Conservation (phyloP, 2,113 vertebrate genomes). For the Myxocyprinus asiaticus region DNA sequence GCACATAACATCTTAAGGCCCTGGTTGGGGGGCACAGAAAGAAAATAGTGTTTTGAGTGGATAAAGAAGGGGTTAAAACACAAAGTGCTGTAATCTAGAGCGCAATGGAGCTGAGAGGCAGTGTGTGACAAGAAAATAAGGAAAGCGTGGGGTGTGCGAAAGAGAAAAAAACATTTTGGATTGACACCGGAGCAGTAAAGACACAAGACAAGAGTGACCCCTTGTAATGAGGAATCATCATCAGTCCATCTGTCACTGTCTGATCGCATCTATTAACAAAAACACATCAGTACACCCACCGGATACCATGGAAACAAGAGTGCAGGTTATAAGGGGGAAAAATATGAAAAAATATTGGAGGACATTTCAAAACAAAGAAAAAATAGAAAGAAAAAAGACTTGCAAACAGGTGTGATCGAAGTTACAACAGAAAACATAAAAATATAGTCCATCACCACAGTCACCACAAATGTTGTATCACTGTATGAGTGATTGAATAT, state of each 20-base stretch:
- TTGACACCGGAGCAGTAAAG: background rate
- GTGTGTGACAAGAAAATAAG: background rate
- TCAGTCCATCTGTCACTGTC: conserved; percentile 13
- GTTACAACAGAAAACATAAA: too few relatives aligned
- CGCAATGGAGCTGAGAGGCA: background rate
- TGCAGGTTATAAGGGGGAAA: background rate
- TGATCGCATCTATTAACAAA: conserved; percentile 3
- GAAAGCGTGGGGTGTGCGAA: background rate
- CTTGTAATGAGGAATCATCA: conserved; percentile 25
- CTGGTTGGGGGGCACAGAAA: conserved; percentile 24
- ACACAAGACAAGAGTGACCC: conserved; percentile 1
- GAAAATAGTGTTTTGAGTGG: conserved; percentile 1
- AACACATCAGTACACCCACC: background rate
- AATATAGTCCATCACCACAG: too few relatives aligned
- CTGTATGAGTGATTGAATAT: too few relatives aligned
- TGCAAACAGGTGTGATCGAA: background rate
- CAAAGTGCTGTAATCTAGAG: background rate
- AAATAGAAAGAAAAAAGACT: background rate
- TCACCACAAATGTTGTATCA: too few relatives aligned
- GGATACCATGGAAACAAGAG: conserved; percentile 28
- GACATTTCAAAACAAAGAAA: background rate
- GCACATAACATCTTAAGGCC: conserved; percentile 36
- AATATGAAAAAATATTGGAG: background rate
- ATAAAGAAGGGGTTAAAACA: conserved; percentile 20
- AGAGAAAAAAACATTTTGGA: background rate